phyloP scores from a whole-genome alignment of 2,797 vertebrate species.

The Lacerta viridis region DNA sequence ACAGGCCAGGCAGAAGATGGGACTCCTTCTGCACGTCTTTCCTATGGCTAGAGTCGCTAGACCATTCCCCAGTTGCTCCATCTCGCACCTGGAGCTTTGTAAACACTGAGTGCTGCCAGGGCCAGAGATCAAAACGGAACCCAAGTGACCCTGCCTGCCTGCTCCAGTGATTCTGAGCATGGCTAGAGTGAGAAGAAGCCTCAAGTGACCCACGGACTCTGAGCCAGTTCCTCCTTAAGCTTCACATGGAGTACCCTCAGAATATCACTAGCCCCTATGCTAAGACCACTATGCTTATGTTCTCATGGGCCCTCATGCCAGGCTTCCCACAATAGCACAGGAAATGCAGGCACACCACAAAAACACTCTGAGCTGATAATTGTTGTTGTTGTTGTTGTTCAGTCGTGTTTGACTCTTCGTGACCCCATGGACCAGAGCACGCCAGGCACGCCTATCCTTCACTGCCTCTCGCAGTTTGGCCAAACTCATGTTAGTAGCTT shows the following conservation, averaged over 20 bases:
- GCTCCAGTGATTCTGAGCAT: background rate
- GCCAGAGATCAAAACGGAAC: background rate
- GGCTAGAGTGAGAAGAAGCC: background rate
- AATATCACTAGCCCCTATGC: background rate
- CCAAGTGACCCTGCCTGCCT: background rate
- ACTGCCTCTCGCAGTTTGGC: too few relatives aligned
- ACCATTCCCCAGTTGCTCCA: background rate
- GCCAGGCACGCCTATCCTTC: too few relatives aligned
- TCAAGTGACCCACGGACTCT: background rate
- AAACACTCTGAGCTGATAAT: background rate
- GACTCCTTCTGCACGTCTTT: background rate
- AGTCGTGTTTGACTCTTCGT: too few relatives aligned
- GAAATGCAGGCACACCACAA: background rate
- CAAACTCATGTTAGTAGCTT: too few relatives aligned
- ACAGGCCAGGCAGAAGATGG: background rate
- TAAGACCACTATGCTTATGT: background rate
- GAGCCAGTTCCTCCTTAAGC: background rate
- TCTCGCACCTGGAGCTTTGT: background rate
- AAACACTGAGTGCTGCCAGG: background rate
- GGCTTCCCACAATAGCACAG: background rate
- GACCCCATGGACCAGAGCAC: too few relatives aligned
- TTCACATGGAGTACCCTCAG: background rate
- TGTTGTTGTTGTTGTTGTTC: too few relatives aligned
- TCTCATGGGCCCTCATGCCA: background rate
- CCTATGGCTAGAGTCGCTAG: background rate